Evolutionary conservation across 2,888 invertebrate species (phyloP).

Genomic region (Chloromyia formosa): DNA sequence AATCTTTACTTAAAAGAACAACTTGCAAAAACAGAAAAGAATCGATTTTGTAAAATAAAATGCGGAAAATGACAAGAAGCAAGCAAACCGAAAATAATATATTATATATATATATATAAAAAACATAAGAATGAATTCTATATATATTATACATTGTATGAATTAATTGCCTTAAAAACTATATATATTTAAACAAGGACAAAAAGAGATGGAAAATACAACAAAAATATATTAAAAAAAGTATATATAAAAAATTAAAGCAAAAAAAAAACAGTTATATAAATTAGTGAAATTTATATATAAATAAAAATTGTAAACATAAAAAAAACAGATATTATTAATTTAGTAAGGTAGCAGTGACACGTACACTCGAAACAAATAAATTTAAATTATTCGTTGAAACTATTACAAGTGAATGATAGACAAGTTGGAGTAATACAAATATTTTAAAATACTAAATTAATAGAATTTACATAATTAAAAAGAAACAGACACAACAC

Average conservation of each 20-base stretch:
- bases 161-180: slow-evolving; percentile 53
- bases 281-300: slow-evolving; percentile 44
- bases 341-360: slow-evolving; percentile 28
- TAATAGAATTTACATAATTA: slow-evolving; percentile 23
- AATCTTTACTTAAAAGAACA: slow-evolving; percentile 12
- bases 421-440: background rate
- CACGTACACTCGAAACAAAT: slow-evolving; percentile 3
- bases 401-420: background rate
- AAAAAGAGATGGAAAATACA: slow-evolving; percentile 35
- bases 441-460: no score
- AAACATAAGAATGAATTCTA: slow-evolving; percentile 46
- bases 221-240: slow-evolving; percentile 47
- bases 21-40: slow-evolving; percentile 2
- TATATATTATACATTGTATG: slow-evolving; percentile 51
- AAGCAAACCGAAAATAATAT: slow-evolving; percentile 40
- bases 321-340: slow-evolving; percentile 21
- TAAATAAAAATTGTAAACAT: slow-evolving; percentile 37
- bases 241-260: slow-evolving; percentile 43
- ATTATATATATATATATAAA: background rate
- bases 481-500: slow-evolving; percentile 26
- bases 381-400: slow-evolving; percentile 24
- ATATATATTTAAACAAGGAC: slow-evolving; percentile 47
- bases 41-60: slow-evolving; percentile 42
- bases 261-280: slow-evolving; percentile 43
- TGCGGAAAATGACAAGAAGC: slow-evolving; percentile 29